A percentile compares a stretch with the other conserved stretches of the same genome.
These are phyloP conservation scores for Tachysurus vachellii DNA, from an alignment of 2,113 vertebrate species.

Conservation along the genomic window DNA sequence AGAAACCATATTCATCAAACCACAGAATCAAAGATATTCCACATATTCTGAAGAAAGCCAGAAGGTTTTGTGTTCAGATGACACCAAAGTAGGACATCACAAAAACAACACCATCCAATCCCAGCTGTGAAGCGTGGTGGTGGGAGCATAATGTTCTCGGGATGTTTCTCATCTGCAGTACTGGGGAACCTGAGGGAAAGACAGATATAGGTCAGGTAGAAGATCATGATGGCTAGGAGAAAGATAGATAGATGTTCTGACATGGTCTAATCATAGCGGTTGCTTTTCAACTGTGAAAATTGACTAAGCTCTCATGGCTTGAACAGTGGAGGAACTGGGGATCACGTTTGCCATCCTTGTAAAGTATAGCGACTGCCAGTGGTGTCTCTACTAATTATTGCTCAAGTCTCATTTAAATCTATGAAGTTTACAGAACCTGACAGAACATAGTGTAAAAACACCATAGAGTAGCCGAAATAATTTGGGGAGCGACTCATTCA, in stretches of 20 bases:
- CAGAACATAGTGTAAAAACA: background rate
- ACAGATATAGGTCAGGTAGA: background rate
- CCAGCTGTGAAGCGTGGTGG: background rate
- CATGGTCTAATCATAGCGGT: background rate
- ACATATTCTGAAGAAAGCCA: background rate
- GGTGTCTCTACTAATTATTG: too few relatives aligned
- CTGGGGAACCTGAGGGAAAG: background rate
- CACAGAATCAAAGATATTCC: background rate
- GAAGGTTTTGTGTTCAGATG: background rate
- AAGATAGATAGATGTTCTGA: background rate
- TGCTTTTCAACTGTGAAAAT: too few relatives aligned
- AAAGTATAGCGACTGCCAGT: background rate
- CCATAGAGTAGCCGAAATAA: background rate
- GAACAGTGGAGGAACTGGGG: background rate
- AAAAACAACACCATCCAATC: background rate
- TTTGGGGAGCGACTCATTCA: background rate
- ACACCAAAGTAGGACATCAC: background rate
- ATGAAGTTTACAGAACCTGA: background rate
- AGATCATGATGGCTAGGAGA: background rate
- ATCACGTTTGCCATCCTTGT: background rate
- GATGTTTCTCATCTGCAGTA: background rate
- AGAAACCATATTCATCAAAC: background rate
- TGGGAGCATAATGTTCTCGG: background rate
- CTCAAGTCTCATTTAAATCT: background rate
- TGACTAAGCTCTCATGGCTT: background rate